Conservation (phyloP, 1,140 invertebrate genomes). For the Trachelipus rathkii region DNA sequence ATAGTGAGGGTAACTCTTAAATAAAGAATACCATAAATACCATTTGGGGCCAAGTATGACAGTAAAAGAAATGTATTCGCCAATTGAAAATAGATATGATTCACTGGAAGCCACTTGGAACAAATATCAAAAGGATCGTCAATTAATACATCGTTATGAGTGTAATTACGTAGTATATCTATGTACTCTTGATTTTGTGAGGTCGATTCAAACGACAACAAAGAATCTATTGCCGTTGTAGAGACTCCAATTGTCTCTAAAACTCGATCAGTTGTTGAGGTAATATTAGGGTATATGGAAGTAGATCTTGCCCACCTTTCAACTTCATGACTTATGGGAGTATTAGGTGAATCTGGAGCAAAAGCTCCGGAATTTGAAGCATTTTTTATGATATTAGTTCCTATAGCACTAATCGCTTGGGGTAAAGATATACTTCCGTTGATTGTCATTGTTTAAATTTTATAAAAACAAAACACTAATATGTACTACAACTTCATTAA, state of each 20-base stretch:
- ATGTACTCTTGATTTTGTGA: background rate
- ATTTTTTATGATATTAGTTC: background rate
- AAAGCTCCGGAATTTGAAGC: background rate
- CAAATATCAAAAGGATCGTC: background rate
- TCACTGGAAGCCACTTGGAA: slow-evolving; percentile 49
- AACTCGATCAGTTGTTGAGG: background rate
- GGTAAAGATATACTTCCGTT: background rate
- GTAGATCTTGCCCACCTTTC: background rate
- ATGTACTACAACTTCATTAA: background rate
- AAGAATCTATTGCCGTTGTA: background rate
- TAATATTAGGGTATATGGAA: background rate
- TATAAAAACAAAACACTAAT: background rate
- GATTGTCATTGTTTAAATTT: background rate
- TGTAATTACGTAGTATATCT: background rate
- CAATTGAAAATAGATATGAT: slow-evolving; percentile 75
- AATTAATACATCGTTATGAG: background rate
- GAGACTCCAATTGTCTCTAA: background rate
- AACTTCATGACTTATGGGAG: background rate
- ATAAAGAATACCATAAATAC: slow-evolving; percentile 72
- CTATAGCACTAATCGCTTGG: background rate
- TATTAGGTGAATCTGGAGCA: background rate
- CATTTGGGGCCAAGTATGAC: slow-evolving; percentile 72
- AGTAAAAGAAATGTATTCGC: slow-evolving; percentile 76
- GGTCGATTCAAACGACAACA: background rate
- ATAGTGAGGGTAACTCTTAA: slow-evolving; percentile 68